Conservation (phyloP, 2,113 vertebrate species). For the Madoqua kirkii region DNA sequence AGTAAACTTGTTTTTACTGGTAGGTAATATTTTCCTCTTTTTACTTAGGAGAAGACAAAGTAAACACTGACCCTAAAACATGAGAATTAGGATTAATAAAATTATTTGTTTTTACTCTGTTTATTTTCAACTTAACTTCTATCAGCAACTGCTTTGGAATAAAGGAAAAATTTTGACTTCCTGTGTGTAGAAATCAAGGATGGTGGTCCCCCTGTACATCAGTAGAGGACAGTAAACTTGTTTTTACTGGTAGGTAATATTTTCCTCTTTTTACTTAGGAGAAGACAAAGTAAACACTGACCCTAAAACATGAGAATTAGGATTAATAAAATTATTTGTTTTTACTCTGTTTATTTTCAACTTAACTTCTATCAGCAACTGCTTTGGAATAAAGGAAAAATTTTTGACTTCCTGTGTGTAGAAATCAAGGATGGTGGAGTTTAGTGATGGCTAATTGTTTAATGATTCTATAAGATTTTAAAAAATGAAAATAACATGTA, state of each 20-base stretch:
- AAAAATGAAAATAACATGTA: not conserved
- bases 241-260: too few relatives aligned
- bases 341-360: not conserved
- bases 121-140: not conserved
- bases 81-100: not conserved
- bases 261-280: not conserved
- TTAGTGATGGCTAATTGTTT: not conserved
- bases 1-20: not conserved
- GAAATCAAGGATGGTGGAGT: not conserved
- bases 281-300: not conserved
- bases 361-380: not conserved
- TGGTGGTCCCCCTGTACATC: too few relatives aligned
- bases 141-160: not conserved
- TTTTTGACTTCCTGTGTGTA: not conserved
- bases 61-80: not conserved
- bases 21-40: not conserved
- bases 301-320: not conserved
- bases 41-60: not conserved
- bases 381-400: not conserved
- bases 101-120: not conserved
- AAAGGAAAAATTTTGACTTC: not conserved
- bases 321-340: not conserved
- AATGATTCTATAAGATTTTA: slow-evolving; percentile 2
- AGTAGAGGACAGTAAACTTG: too few relatives aligned
- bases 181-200: not conserved